These are phyloP conservation scores for Nannobrachium achirus DNA, from an alignment of 2,113 vertebrate genomes.

Conservation along the genomic window DNA sequence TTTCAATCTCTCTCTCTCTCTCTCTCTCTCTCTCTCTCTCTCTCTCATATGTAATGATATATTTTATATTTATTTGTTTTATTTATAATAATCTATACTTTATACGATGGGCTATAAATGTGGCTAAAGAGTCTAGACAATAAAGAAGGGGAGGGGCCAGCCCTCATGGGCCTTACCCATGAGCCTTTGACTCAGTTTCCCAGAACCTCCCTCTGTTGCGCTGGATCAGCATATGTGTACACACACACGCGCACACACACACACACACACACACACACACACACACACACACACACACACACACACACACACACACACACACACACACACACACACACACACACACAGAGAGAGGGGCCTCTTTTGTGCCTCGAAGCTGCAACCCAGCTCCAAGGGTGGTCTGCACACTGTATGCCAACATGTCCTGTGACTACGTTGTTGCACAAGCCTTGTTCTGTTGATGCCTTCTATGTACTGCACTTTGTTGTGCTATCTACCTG, in stretches of 20 bases:
- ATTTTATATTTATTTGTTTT: too few relatives aligned
- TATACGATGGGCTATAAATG: too few relatives aligned
- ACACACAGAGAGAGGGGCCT: slow-evolving; percentile 10
- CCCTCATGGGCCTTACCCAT: slow-evolving; percentile 33
- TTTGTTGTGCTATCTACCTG: too few relatives aligned
- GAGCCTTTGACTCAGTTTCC: slow-evolving; percentile 45
- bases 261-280: background rate
- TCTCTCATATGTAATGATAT: too few relatives aligned
- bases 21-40: background rate
- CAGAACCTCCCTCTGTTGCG: slow-evolving; percentile 15
- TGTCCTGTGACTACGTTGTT: too few relatives aligned
- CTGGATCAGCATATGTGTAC: slow-evolving; percentile 24
- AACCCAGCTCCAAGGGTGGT: background rate
- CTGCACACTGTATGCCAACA: background rate
- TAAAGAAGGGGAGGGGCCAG: slow-evolving; percentile 49
- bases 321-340: slow-evolving; percentile 4
- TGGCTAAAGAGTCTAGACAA: slow-evolving; percentile 52
- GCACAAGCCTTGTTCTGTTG: too few relatives aligned
- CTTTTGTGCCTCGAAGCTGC: background rate
- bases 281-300: background rate
- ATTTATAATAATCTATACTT: too few relatives aligned
- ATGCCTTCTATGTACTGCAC: too few relatives aligned
- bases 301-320: slow-evolving; percentile 4
- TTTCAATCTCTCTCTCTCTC: background rate
- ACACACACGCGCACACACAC: background rate